Base-by-base conservation (phyloP, 2,797 vertebrate genomes). In the Todus mexicanus region DNA sequence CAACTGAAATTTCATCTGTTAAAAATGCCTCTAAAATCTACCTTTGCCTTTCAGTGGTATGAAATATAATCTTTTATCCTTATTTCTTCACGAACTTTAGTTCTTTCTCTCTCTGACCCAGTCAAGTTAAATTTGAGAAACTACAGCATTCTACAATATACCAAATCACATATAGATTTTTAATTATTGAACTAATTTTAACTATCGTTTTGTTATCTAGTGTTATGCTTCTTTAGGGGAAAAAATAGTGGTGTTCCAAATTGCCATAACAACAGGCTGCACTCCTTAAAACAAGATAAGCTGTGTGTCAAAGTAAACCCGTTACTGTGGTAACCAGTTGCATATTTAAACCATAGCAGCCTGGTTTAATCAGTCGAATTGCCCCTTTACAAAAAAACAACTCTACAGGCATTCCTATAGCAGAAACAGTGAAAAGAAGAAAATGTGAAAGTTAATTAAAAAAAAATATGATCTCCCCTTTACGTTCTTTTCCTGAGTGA, bases 251-350 rank as follows among this genome's bases (percentile, higher is more conserved):
- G 66, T 93, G 89, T 70, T 97, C 87, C 87, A 85, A 93, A 98
- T 97, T 97, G 96, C 97, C 97, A 96, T 98, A 97, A 98, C 97
- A 98, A 97, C 97, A 92, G 87, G 65, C 94, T 96, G 85, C 81
- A 95, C 85, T 96, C 89, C 88, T 96, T 97, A 96, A 97, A 97
- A 97, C 94, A 94, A 95, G 96, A 97, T 95, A 95, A 91, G 92
- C 95, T 96, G 89, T 81, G 92, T 98, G 96, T 97, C 97, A 97
- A 96, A 97, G 96, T 96, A 96, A 96, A 97, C 87, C 88, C 70
- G 97, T 98, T 97, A 72, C 97, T 94, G 91, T 98, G 93, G 98
- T 80, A 97, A 97, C 97, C 7, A 74, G 91, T 63, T 97, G 95
- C 96, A 73, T 97, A 97, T 97, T 97, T 97, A 90, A 97, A 98